Evolutionary conservation across 2,888 invertebrate genomes (phyloP), one percentile per base, ranked within the genome.

Genomic region (Lithophane ornitopus): DNA sequence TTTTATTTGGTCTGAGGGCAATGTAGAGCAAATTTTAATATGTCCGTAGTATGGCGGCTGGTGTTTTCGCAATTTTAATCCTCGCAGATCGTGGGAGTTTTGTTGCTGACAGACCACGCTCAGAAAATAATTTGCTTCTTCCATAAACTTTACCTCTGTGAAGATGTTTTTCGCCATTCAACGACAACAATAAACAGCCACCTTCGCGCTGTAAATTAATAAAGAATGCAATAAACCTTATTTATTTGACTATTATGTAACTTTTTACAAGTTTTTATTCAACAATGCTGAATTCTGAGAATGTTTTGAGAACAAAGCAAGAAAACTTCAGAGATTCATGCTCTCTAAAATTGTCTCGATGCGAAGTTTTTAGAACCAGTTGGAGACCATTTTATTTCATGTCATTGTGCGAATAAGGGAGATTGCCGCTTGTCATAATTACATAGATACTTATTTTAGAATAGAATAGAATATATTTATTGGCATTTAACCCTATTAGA

Each of bases 141-240:
- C 82, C 44, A 41, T 39, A 0, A 62, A 26, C 9, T 14, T 16
- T n/a, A 41, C 6, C 22, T 78, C 62, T 41, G 1, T 78, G 44
- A 56, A 46, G 7, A 61, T 49, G 49, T n/a, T 71, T 54, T 54
- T 56, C 3, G 62, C n/a, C 14, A 63, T 66, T 82, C 63, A 78
- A 41, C 44, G 46, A 67, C 56, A 41, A 14, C 26, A 81, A 76
- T 80, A 62, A 78, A 78, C 54, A 68, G 54, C 65, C 58, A 68
- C 59, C 41, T 61, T 34, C n/a, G 11, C 14, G 72, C 58, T 44
- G 28, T 81, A 83, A 72, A 83, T 81, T 69, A 72, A 72, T 78
- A 83, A 78, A 72, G 41, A 72, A 78, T 59, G 63, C 59, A 83
- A 81, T 83, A 81, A 83, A 83, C 59, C 68, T 78, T 83, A 78